Conservation (phyloP, 2,797 vertebrate species). For the Gadopsis bispinosus region DNA sequence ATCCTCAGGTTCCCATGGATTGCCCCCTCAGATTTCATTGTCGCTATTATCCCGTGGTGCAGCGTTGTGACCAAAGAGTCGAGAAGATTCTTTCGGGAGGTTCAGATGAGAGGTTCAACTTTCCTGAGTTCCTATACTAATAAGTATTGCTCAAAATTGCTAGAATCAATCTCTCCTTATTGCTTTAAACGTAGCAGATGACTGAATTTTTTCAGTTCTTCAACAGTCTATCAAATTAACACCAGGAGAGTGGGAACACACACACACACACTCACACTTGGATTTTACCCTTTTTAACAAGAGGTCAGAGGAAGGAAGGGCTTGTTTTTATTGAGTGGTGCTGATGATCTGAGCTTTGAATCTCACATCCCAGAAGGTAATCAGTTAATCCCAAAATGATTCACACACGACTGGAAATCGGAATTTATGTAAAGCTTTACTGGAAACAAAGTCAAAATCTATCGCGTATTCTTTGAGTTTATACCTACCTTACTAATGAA, state of each 20-base stretch:
- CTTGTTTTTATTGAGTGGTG: slow-evolving; percentile 45
- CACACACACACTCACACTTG: slow-evolving; percentile 16
- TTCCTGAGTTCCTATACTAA: neutral
- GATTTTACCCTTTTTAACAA: slow-evolving; percentile 32
- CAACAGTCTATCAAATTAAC: slow-evolving; percentile 32
- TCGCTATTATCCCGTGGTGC: neutral
- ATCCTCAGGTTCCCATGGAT: neutral
- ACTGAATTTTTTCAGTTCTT: neutral
- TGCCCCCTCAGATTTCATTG: neutral
- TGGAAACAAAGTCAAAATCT: neutral
- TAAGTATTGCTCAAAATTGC: neutral
- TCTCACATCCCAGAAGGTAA: slow-evolving; percentile 46
- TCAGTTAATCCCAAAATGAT: slow-evolving; percentile 38
- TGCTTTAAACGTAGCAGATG: neutral
- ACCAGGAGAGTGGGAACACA: neutral
- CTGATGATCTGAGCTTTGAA: slow-evolving; percentile 33
- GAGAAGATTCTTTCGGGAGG: neutral
- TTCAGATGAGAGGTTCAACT: neutral
- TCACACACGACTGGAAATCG: slow-evolving; percentile 29
- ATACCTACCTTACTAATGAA: neutral
- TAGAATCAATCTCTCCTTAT: neutral
- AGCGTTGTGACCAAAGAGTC: too few relatives aligned
- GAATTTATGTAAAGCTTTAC: neutral
- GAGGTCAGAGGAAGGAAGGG: slow-evolving; percentile 53
- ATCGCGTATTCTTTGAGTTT: neutral